phyloP scores from a whole-genome alignment of 2,797 vertebrate genomes.

The Delichon dasypus region DNA sequence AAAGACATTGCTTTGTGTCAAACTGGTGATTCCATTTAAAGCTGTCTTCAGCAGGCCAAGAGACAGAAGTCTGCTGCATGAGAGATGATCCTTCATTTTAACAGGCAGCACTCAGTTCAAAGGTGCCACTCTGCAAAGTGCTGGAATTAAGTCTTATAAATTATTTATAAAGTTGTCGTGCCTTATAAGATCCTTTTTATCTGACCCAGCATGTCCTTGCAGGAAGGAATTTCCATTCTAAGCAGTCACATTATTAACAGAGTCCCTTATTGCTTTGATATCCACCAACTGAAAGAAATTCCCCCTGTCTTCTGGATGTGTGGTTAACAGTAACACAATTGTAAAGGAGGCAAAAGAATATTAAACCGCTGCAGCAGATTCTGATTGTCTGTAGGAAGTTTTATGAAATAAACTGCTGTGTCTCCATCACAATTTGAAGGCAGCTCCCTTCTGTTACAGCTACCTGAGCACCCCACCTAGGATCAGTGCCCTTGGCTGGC shows the following conservation, averaged over 20 bases:
- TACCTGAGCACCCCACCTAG: background rate
- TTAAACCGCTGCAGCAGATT: background rate
- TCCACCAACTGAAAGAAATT: background rate
- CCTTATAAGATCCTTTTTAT: slow-evolving; percentile 15
- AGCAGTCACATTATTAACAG: background rate
- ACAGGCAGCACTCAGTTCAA: slow-evolving; percentile 18
- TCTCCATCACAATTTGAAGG: background rate
- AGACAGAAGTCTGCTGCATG: background rate
- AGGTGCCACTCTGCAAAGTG: background rate
- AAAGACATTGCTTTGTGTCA: background rate
- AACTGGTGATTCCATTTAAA: background rate
- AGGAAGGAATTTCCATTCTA: slow-evolving; percentile 19
- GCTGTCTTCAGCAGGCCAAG: background rate
- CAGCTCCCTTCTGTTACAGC: background rate
- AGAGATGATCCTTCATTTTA: background rate
- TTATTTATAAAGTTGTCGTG: slow-evolving; percentile 23
- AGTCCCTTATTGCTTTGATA: slow-evolving; percentile 16
- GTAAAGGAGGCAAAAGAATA: background rate
- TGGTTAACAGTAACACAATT: background rate
- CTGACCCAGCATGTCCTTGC: background rate
- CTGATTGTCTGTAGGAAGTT: background rate
- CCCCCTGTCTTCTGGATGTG: background rate
- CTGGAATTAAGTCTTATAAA: slow-evolving; percentile 12
- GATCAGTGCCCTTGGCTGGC: background rate
- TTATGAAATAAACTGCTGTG: background rate